A percentile compares a stretch with the other conserved stretches of the same genome.
These are phyloP conservation scores for Marcusenius ussheri DNA, from an alignment of 2,113 vertebrate species.

Conservation along the genomic window DNA sequence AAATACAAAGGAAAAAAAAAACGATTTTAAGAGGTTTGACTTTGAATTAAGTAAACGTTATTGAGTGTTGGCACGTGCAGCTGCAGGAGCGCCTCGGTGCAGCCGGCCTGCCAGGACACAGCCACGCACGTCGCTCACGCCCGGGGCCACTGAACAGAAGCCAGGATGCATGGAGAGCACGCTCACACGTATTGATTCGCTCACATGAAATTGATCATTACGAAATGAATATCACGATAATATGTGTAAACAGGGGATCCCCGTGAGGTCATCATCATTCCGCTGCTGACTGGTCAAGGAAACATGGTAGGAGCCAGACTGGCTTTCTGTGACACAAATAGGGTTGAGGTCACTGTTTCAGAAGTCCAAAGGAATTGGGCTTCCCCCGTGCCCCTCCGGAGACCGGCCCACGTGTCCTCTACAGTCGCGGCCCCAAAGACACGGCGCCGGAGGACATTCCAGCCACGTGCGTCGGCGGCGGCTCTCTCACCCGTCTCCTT, in stretches of 20 bases:
- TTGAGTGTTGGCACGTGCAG: constrained; percentile 17
- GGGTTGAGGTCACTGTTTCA: background rate
- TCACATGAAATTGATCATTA: background rate
- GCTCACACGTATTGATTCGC: background rate
- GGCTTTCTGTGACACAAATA: background rate
- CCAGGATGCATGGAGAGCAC: background rate
- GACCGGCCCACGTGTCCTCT: background rate
- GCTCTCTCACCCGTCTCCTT: constrained; percentile 88
- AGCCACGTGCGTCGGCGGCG: background rate
- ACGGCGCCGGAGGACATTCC: background rate
- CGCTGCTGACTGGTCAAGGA: background rate
- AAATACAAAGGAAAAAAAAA: background rate
- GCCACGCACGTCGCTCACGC: background rate
- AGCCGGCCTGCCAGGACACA: constrained; percentile 73
- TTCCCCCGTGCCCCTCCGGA: background rate
- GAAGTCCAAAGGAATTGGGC: background rate
- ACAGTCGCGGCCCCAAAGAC: no score
- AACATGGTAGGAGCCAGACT: background rate
- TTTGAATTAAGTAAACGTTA: no score
- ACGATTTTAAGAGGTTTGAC: background rate
- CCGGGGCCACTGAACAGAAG: background rate
- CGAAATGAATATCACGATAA: background rate
- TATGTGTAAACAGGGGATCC: background rate
- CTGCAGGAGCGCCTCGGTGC: constrained; percentile 68
- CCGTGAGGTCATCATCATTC: background rate